phyloP scores from a whole-genome alignment of 2,888 invertebrate species.

The Drosophila rellima region DNA sequence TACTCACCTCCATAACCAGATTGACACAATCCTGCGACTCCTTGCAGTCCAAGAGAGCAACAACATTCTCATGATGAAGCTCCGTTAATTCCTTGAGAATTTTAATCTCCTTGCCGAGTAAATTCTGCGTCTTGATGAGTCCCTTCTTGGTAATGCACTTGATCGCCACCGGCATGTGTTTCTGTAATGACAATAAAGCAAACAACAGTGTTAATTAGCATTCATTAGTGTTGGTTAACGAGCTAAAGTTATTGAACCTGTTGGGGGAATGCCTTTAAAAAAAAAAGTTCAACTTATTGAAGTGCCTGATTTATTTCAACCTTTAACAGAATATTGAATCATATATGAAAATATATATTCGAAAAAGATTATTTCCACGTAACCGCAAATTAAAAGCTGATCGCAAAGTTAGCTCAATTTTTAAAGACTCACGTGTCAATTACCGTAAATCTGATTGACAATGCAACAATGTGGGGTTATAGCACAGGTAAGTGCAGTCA shows the following conservation, averaged over 20 bases:
- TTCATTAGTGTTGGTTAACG: conserved; percentile 39
- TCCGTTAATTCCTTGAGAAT: conserved; percentile 99
- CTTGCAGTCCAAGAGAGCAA: conserved; percentile 98
- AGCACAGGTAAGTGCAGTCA: conserved; percentile 1
- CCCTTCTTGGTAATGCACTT: conserved; percentile 99
- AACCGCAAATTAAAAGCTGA: conserved; percentile 19
- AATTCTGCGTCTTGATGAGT: conserved; percentile 97
- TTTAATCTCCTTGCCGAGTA: conserved; percentile 99
- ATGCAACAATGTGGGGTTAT: neutral
- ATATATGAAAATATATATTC: neutral
- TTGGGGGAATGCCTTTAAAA: conserved; percentile 23
- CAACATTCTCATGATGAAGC: conserved; percentile 99
- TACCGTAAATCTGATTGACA: conserved; percentile 24
- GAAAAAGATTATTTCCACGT: neutral
- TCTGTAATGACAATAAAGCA: conserved; percentile 87
- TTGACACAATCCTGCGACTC: conserved; percentile 97
- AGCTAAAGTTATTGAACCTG: conserved; percentile 47
- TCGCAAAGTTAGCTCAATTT: conserved; percentile 11
- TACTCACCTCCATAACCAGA: conserved; percentile 98
- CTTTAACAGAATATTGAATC: conserved; percentile 9
- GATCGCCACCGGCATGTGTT: conserved; percentile 96
- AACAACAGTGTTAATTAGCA: conserved; percentile 40
- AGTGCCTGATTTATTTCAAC: conserved; percentile 11
- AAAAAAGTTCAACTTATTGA: conserved; percentile 7
- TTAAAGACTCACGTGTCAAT: conserved; percentile 26